A percentile compares a stretch with the other conserved stretches of the same genome.
Evolutionary conservation across 2,888 invertebrate genomes (phyloP).

Genomic region (Saturnia japonica): DNA sequence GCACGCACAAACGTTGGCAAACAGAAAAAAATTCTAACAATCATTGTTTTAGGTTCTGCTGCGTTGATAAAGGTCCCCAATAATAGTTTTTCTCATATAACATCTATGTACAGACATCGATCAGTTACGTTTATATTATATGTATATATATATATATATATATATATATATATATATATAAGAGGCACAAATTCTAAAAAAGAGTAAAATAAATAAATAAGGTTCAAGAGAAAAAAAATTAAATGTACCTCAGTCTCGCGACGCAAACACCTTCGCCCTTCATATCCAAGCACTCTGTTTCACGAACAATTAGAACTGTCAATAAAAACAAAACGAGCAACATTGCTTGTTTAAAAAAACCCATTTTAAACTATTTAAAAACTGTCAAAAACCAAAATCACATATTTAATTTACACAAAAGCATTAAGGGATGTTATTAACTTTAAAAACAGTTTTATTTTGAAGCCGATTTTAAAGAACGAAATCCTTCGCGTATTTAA

Average conservation of each 20-base stretch:
- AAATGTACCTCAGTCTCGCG: conserved; percentile 12
- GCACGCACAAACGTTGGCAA: too few species aligned
- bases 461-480: neutral
- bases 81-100: too few species aligned
- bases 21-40: too few species aligned
- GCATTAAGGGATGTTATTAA: neutral
- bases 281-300: conserved; percentile 4
- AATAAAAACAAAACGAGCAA: neutral
- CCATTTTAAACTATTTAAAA: neutral
- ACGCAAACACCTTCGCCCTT: conserved; percentile 15
- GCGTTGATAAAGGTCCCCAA: too few species aligned
- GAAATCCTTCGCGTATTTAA: neutral
- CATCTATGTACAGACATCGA: too few species aligned
- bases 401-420: neutral
- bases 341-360: neutral
- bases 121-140: too few species aligned
- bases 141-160: too few species aligned
- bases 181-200: neutral
- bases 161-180: too few species aligned
- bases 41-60: too few species aligned
- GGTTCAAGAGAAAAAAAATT: neutral
- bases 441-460: neutral
- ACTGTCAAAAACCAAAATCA: neutral
- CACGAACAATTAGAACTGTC: neutral
- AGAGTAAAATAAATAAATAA: neutral